phyloP scores from a whole-genome alignment of 2,888 invertebrate genomes.

The Strigamia maritima region DNA sequence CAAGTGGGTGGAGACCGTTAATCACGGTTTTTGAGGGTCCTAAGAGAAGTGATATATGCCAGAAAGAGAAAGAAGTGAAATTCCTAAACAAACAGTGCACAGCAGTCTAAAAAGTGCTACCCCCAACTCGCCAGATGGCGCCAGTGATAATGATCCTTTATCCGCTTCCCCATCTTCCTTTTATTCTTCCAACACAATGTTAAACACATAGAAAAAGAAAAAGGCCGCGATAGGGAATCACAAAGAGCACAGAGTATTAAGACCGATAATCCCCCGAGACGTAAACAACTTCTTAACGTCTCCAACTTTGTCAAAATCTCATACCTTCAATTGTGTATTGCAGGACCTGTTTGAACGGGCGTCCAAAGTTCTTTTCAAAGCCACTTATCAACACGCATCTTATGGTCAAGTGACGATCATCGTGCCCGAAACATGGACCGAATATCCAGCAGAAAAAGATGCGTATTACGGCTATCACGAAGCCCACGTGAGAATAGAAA shows the following conservation, averaged over 20 bases:
- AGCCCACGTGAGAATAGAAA: slow-evolving; percentile 58
- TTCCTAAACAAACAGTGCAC: slow-evolving; percentile 19
- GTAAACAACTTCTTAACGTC: neutral
- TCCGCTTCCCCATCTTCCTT: neutral
- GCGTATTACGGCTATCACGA: slow-evolving; percentile 45
- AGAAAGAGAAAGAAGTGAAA: slow-evolving; percentile 3
- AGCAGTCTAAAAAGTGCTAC: neutral
- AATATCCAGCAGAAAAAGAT: slow-evolving; percentile 44
- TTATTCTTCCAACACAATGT: slow-evolving; percentile 3
- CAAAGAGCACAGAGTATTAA: neutral
- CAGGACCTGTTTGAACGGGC: slow-evolving; percentile 60
- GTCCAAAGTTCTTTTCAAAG: slow-evolving; percentile 60
- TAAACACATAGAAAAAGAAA: neutral
- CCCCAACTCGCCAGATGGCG: slow-evolving; percentile 11
- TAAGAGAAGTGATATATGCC: neutral
- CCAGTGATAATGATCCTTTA: slow-evolving; percentile 12
- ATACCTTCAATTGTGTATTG: slow-evolving; percentile 47
- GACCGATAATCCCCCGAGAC: neutral
- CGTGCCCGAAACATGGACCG: slow-evolving; percentile 61
- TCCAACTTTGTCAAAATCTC: neutral
- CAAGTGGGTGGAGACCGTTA: slow-evolving; percentile 15
- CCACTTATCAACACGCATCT: slow-evolving; percentile 60
- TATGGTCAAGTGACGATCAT: slow-evolving; percentile 61
- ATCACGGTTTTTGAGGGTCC: neutral
- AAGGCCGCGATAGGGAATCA: neutral